Conservation (phyloP, 1,140 invertebrate genomes). For the Lucilia sericata region DNA sequence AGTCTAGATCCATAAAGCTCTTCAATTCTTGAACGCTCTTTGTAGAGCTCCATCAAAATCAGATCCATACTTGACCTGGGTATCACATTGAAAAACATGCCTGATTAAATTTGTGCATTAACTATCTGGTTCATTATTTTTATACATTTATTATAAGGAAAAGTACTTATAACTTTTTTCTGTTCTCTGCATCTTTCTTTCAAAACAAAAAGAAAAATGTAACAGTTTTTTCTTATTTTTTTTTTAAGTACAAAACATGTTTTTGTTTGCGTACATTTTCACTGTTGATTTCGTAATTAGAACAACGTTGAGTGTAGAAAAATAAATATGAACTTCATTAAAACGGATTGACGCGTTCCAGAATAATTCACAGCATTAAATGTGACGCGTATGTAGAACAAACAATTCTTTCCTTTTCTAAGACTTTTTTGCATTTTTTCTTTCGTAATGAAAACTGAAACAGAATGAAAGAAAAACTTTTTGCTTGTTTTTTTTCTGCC, state of each 20-base stretch:
- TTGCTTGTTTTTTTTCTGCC: no score
- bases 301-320: neutral
- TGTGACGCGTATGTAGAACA: neutral
- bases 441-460: neutral
- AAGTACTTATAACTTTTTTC: no score
- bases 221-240: neutral
- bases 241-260: neutral
- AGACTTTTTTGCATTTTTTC: neutral
- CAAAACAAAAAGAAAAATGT: neutral
- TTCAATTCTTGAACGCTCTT: no score
- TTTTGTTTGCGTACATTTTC: neutral
- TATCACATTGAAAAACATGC: no score
- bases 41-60: no score
- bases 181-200: neutral
- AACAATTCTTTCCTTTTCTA: neutral
- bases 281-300: conserved; percentile 4
- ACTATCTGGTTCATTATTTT: no score
- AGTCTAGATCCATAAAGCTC: no score
- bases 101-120: no score
- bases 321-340: conserved; percentile 10
- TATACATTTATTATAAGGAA: no score
- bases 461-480: neutral
- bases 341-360: neutral
- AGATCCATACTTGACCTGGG: no score
- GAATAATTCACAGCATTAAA: neutral